Conservation (phyloP, 37 sponge, comb jelly and placozoan species). For the Hormiphora californensis region DNA sequence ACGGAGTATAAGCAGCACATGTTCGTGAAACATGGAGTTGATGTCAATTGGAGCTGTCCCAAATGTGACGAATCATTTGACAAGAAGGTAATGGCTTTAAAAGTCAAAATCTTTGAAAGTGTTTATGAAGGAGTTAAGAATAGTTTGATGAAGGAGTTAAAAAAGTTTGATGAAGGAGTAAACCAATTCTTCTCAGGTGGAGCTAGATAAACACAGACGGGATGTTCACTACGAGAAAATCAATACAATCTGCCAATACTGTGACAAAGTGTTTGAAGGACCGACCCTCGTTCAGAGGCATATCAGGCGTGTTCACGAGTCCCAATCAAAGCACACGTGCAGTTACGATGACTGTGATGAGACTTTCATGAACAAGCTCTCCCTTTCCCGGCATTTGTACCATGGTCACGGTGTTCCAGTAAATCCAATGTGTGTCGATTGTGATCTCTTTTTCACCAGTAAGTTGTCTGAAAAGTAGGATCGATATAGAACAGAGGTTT, state of each 20-base stretch:
- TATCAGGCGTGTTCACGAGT: not conserved
- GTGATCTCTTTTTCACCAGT: conserved; percentile 25
- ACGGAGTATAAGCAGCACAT: conserved; percentile 32
- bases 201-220: conserved; percentile 26
- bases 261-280: conserved; percentile 41
- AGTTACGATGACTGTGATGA: conserved; percentile 38
- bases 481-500: no score
- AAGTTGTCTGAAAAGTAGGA: not conserved
- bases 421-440: conserved; percentile 40
- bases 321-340: conserved; percentile 15
- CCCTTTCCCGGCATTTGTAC: conserved; percentile 13
- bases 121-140: no score
- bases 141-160: no score
- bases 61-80: conserved; percentile 25
- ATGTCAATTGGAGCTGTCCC: conserved; percentile 18
- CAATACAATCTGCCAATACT: conserved; percentile 34
- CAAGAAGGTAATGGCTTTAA: not conserved
- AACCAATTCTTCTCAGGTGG: no score
- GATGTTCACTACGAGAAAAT: conserved; percentile 35
- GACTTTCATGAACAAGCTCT: conserved; percentile 49
- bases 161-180: no score
- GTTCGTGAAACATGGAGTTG: conserved; percentile 27
- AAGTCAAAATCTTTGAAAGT: not conserved
- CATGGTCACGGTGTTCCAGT: conserved; percentile 32
- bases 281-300: not conserved